Conservation (phyloP, 1,140 invertebrate genomes). For the Drosophila albomicans region DNA sequence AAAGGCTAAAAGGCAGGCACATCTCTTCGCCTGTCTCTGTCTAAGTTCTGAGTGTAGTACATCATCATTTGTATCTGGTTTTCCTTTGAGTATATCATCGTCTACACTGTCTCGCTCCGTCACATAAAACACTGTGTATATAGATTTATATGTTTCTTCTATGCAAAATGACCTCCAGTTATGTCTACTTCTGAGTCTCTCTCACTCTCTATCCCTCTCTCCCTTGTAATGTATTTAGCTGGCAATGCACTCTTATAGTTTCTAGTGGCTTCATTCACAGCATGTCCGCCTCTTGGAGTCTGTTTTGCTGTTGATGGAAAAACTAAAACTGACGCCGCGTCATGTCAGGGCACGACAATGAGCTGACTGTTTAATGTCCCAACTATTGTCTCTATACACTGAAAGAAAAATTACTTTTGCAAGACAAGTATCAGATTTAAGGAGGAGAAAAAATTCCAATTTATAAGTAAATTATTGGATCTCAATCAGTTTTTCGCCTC, state of each 20-base stretch:
- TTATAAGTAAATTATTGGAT: too few relatives aligned
- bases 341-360: constrained; percentile 75
- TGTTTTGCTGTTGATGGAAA: constrained; percentile 52
- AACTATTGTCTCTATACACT: constrained; percentile 15
- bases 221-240: constrained; percentile 32
- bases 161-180: constrained; percentile 74
- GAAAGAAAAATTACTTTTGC: too few relatives aligned
- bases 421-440: too few relatives aligned
- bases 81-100: constrained; percentile 59
- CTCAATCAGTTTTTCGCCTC: too few relatives aligned
- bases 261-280: constrained; percentile 71
- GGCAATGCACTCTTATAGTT: constrained; percentile 68
- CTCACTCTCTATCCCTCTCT: neutral
- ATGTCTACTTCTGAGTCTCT: constrained; percentile 21
- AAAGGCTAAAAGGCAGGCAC: constrained; percentile 70
- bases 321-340: constrained; percentile 70
- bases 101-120: constrained; percentile 31
- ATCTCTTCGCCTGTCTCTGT: neutral
- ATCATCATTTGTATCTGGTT: neutral
- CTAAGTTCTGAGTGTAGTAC: neutral
- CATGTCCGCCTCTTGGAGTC: constrained; percentile 30
- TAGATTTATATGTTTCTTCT: constrained; percentile 61
- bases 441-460: too few relatives aligned
- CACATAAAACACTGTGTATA: constrained; percentile 17
- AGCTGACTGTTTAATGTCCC: constrained; percentile 76